Conservation (phyloP, 2,797 vertebrate species). For the Notamacropus eugenii region DNA sequence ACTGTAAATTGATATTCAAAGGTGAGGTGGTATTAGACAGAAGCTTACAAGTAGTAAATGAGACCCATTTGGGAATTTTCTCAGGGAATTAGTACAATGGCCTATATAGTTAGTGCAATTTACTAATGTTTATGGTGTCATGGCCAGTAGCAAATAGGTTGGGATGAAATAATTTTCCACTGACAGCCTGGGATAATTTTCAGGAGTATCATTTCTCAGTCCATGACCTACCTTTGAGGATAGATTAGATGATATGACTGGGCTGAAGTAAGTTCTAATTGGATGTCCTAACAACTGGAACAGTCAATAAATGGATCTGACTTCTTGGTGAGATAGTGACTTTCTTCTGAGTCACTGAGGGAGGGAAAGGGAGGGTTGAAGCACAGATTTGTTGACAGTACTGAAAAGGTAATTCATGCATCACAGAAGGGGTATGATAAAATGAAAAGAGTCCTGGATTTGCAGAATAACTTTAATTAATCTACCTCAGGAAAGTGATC, state of each 20-base stretch:
- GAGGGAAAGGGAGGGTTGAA: background rate
- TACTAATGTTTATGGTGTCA: conserved; percentile 5
- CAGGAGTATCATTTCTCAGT: conserved; percentile 29
- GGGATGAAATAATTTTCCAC: conserved; percentile 5
- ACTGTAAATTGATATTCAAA: background rate
- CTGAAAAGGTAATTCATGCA: background rate
- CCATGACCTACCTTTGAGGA: background rate
- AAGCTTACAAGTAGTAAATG: conserved; percentile 49
- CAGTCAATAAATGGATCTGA: background rate
- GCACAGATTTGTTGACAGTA: background rate
- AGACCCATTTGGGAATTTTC: conserved; percentile 27
- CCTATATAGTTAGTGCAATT: conserved; percentile 10
- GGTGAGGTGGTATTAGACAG: conserved; percentile 8
- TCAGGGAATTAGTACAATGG: conserved; percentile 17
- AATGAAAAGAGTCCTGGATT: background rate
- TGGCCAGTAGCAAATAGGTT: conserved; percentile 1
- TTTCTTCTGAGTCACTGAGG: background rate
- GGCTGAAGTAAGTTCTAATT: conserved; percentile 11
- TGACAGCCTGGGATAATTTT: background rate
- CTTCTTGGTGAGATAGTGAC: background rate
- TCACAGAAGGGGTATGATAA: background rate
- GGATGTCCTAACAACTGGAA: background rate
- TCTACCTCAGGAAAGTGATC: background rate
- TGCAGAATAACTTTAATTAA: conserved; percentile 39
- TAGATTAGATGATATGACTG: conserved; percentile 8